Base-by-base conservation (phyloP, 2,113 vertebrate species). In the Petroica traversi region DNA sequence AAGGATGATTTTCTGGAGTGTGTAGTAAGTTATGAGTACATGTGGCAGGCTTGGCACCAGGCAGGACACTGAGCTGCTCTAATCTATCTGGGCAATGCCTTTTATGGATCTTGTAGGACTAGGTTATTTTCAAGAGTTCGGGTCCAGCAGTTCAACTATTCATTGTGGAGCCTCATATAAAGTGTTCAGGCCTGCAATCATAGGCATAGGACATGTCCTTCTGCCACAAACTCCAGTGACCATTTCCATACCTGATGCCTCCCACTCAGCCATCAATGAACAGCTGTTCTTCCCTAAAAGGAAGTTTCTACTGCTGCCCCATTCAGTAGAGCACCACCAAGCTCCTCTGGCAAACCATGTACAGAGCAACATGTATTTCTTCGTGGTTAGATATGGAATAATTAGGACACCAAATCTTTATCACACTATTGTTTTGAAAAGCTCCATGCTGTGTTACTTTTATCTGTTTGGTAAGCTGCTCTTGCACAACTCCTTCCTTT, bases 361-460 rank as follows among this genome's bases (percentile, higher is more conserved):
- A 54, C 22, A 77, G 26, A 69, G n/a, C 18, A 69, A 68, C 17
- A 4, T 8, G 3, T n/a, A 23, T 45, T 75, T 76, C 31, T 51
- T 40, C 24, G 19, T 72, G 9, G 28, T 40, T 43, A 89, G 34
- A 69, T 43, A 73, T 5, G 8, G 34, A 72, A 62, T 23, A 89
- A 79, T 69, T 33, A 71, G 24, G 5, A 58, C 57, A 45, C 69
- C 54, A 85, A 85, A 89, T 63, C 8, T 41, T 1, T 20, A 25
- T 57, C 36, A 40, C 28, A 33, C 5, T 5, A n/a, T 43, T 48
- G 11, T 20, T 82, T 81, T 73, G 28, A 64, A 79, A 87, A 81
- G 36, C 31, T 79, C 5, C 12, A 20, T 1, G 1, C 9, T 11
- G 1, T 1, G 1, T 75, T 78, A 33, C 41, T 38, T 59, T 73